These are phyloP conservation scores for Chelmon rostratus DNA, from an alignment of 2,797 vertebrate species.

Conservation along the genomic window DNA sequence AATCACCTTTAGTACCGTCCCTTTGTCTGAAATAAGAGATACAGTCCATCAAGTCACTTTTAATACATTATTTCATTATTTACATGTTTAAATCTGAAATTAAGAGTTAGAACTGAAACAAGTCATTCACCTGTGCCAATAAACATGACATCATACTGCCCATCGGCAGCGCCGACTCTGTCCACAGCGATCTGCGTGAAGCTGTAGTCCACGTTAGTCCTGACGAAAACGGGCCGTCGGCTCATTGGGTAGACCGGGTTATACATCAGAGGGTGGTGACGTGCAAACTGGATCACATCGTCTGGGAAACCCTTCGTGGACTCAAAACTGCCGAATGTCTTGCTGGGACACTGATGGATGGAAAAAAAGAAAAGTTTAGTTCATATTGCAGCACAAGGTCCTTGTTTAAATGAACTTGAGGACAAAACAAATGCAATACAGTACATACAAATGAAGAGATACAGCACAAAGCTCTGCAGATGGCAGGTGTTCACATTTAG, in stretches of 20 bases:
- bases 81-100: background rate
- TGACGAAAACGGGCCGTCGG: constrained; percentile 91
- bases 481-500: background rate
- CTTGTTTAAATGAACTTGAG: background rate
- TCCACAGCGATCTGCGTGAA: constrained; percentile 94
- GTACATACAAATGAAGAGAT: background rate
- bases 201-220: constrained; percentile 90
- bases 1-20: constrained; percentile 95
- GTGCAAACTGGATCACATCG: constrained; percentile 96
- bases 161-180: constrained; percentile 90
- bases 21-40: constrained; percentile 87
- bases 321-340: constrained; percentile 96
- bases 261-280: constrained; percentile 97
- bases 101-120: background rate
- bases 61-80: background rate
- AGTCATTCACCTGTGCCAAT: constrained; percentile 91
- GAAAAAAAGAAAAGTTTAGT: background rate
- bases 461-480: background rate
- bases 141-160: constrained; percentile 95
- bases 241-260: constrained; percentile 92
- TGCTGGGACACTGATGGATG: constrained; percentile 93
- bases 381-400: background rate
- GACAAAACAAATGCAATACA: background rate
- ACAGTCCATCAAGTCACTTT: accelerated
- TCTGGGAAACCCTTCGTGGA: constrained; percentile 99